These are phyloP conservation scores for Falco cherrug DNA, from an alignment of 2,797 vertebrate species.

Conservation along the genomic window DNA sequence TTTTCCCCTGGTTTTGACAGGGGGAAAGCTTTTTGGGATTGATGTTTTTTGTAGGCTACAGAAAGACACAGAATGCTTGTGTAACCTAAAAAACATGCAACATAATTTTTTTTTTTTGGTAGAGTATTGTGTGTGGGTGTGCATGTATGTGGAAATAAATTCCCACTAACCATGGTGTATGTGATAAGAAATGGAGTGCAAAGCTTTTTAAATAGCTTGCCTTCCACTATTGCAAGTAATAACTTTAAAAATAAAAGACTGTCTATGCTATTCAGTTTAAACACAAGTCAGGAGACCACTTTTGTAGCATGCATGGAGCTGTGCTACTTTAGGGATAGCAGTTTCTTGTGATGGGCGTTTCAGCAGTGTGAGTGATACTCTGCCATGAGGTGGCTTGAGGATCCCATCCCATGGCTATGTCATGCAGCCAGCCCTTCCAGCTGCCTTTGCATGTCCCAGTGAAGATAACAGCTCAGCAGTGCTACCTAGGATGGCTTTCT, in stretches of 20 bases:
- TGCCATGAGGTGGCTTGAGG: background rate
- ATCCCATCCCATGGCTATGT: background rate
- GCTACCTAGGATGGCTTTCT: background rate
- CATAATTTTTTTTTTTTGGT: background rate
- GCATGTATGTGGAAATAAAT: constrained; percentile 11
- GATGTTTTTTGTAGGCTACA: background rate
- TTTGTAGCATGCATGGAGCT: background rate
- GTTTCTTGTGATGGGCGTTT: background rate
- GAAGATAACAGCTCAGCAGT: background rate
- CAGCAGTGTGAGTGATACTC: background rate
- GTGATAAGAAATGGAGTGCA: background rate
- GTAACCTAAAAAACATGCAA: background rate
- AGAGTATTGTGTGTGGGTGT: background rate
- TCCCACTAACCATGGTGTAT: background rate
- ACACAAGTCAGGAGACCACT: background rate
- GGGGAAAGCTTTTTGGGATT: background rate
- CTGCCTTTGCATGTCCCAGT: background rate
- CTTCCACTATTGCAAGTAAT: constrained; percentile 10
- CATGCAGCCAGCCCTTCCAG: background rate
- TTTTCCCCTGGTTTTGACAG: background rate
- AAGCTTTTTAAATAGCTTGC: constrained; percentile 36
- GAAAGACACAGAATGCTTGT: background rate
- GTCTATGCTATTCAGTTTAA: background rate
- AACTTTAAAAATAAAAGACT: background rate
- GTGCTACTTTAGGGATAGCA: background rate